Base-by-base conservation (phyloP, 2,888 invertebrate species). In the Metopia argyrocephala region DNA sequence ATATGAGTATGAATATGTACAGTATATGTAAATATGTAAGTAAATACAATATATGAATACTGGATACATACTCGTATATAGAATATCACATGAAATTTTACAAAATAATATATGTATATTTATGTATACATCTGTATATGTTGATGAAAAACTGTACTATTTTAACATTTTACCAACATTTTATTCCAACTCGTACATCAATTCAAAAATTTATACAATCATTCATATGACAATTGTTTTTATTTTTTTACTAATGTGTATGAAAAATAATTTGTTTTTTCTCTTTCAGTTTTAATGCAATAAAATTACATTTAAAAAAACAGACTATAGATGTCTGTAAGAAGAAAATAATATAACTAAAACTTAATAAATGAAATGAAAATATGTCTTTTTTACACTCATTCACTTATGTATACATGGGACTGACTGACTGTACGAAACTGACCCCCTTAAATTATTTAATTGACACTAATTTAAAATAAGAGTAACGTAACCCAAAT, bases 401-500 rank as follows among this genome's bases (percentile, higher is more conserved):
- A 70, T 38, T 25, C 1, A 20, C 1, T 7, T 25, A 27, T 54
- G 5, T 12, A 52, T 76, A 27, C 12, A 45, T 50, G 52, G 21
- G 18, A 66, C 38, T 45, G 18, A 69, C n/a, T 45, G n/a, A 50
- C 15, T 50, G 31, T 68, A 20, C 81, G 86, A 85, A 85, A 86
- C 79, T 90, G 90, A 90, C 90, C 90, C 87, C 87, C 87, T 89
- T 88, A 89, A 90, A 90, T 87, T 89, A 89, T 89, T 90, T 90
- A 90, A 90, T 90, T 90, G 90, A 90, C 89, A 89, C 87, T 90
- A 90, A 90, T 90, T 90, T 88, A 88, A 83, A 79, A 79, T 78
- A 52, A 78, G 78, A 83, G 82, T 78, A 79, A 82, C 80, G 83
- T 84, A 84, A 84, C 84, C 83, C 85, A 83, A 83, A 82, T 83